Evolutionary conservation across 2,888 invertebrate genomes (phyloP).

Genomic region (Hypercompe scribonia): DNA sequence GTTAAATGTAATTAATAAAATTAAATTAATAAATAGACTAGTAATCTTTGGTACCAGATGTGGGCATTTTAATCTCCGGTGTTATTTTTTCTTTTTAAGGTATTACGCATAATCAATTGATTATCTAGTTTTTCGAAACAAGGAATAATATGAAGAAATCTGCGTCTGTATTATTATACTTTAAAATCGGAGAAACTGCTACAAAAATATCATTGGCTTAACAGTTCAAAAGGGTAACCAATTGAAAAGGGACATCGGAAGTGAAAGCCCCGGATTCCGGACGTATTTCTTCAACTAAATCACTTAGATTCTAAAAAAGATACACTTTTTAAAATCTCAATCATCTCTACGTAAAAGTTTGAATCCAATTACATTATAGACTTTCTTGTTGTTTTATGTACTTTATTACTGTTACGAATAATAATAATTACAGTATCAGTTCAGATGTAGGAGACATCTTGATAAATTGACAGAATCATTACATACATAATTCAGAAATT

Average conservation of each 20-base stretch:
- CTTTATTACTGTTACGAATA: not conserved
- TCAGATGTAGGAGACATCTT: constrained; percentile 2
- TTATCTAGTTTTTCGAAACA: not conserved
- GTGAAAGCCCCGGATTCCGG: not conserved
- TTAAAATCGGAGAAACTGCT: not conserved
- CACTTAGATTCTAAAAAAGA: not conserved
- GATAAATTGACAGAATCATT: constrained; percentile 35
- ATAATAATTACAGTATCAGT: not conserved
- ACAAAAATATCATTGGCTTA: not conserved
- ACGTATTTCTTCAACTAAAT: not conserved
- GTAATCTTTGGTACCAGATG: not conserved
- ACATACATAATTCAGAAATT: not conserved
- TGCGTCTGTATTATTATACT: not conserved
- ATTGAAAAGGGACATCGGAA: not conserved
- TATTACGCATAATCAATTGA: not conserved
- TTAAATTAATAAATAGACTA: not conserved
- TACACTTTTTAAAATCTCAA: not conserved
- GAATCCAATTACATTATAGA: not conserved
- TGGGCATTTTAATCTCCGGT: not conserved
- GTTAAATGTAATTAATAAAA: not conserved
- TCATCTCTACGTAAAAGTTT: not conserved
- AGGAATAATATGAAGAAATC: too few species aligned
- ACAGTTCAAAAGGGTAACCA: not conserved
- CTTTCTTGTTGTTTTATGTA: not conserved
- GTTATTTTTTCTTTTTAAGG: not conserved